phyloP scores from a whole-genome alignment of 2,888 invertebrate genomes.

The Chymomyza procnemis region DNA sequence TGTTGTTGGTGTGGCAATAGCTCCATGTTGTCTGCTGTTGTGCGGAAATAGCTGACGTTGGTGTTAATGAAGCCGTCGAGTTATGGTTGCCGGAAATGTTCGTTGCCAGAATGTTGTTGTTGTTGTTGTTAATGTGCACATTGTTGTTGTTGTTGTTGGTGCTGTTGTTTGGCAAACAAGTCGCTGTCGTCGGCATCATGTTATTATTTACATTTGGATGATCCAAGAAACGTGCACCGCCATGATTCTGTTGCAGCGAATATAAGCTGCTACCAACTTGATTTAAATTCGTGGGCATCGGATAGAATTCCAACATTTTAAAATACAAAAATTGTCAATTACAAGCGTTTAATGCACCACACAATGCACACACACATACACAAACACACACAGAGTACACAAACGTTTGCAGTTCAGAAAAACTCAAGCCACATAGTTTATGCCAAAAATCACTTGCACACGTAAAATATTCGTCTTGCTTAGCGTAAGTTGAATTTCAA shows the following conservation, averaged over 20 bases:
- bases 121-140: conserved; percentile 31
- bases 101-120: conserved; percentile 42
- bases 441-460: conserved; percentile 7
- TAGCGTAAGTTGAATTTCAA: neutral
- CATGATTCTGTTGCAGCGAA: conserved; percentile 74
- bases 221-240: conserved; percentile 75
- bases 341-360: neutral
- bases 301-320: conserved; percentile 78
- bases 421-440: neutral
- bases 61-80: conserved; percentile 71
- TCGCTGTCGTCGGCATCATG: neutral
- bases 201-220: conserved; percentile 54
- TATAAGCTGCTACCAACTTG: conserved; percentile 75
- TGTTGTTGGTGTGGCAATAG: conserved; percentile 46
- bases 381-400: neutral
- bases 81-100: conserved; percentile 58
- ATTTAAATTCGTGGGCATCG: conserved; percentile 77
- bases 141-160: conserved; percentile 29
- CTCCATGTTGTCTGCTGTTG: conserved; percentile 45
- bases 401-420: neutral
- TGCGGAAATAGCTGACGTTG: conserved; percentile 51
- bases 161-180: conserved; percentile 7
- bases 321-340: neutral
- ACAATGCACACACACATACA: neutral
- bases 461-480: neutral